A percentile compares a stretch with the other conserved stretches of the same genome.
Evolutionary conservation across 2,113 vertebrate species (phyloP).

Genomic region (Gymnarchus niloticus): DNA sequence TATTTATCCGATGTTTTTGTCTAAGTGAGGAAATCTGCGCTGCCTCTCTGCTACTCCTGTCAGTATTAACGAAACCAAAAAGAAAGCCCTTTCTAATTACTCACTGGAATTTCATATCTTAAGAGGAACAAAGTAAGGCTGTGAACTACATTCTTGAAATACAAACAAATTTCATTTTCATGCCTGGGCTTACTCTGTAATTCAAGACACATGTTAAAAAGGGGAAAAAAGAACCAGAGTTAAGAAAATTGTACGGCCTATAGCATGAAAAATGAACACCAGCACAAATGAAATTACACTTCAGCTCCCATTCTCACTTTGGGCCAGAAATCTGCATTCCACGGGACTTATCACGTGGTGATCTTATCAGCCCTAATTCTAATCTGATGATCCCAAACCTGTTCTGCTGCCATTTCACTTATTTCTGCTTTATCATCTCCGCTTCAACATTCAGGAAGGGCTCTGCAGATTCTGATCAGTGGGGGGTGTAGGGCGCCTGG

Average conservation of each 20-base stretch:
- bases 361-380: constrained; percentile 9
- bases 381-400: not conserved
- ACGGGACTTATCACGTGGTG: not conserved
- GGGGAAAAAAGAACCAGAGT: not conserved
- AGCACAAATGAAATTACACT: not conserved
- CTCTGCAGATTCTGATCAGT: not conserved
- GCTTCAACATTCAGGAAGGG: not conserved
- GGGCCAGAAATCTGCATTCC: not conserved
- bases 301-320: not conserved
- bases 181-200: not conserved
- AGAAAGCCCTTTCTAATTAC: no score
- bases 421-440: not conserved
- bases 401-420: constrained; percentile 1
- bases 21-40: no score
- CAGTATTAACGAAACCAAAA: no score
- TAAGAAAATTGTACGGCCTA: not conserved
- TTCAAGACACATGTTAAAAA: not conserved
- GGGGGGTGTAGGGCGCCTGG: not conserved
- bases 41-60: no score
- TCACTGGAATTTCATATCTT: no score
- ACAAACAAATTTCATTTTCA: not conserved
- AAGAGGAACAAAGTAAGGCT: no score
- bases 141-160: no score
- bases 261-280: not conserved
- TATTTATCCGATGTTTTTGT: no score